A percentile compares a stretch with the other conserved stretches of the same genome.
Evolutionary conservation across 2,797 vertebrate species (phyloP).

Genomic region (Peromyscus aztecus): DNA sequence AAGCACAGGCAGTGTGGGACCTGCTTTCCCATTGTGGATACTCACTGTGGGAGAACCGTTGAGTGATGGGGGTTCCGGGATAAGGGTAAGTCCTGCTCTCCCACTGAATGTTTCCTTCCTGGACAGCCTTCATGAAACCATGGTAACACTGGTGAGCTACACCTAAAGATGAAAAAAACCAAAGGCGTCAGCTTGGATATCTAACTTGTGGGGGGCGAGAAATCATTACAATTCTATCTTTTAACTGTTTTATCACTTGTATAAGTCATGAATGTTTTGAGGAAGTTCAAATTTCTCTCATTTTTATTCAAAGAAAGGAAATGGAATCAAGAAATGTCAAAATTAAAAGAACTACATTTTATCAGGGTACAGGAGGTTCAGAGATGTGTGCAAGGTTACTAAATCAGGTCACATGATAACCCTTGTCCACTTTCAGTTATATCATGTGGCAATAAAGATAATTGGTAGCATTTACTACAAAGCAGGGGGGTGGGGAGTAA

Average conservation of each 20-base stretch:
- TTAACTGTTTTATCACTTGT: background rate
- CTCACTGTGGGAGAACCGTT: conserved; percentile 99
- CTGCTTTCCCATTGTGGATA: conserved; percentile 1
- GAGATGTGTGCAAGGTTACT: background rate
- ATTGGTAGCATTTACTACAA: background rate
- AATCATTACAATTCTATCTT: conserved; percentile 40
- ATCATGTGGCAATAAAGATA: background rate
- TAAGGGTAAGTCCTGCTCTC: conserved; percentile 99
- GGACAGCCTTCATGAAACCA: conserved; percentile 97
- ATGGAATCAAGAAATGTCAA: conserved; percentile 16
- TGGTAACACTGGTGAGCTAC: conserved; percentile 99
- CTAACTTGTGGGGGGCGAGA: background rate
- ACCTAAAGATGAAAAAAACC: conserved; percentile 87
- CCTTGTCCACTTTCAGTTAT: background rate
- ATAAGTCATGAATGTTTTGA: background rate
- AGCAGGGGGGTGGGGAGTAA: background rate
- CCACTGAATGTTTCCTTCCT: conserved; percentile 99
- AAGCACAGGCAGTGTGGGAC: background rate
- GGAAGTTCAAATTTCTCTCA: conserved; percentile 18
- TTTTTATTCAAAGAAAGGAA: conserved; percentile 61
- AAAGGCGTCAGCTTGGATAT: conserved; percentile 45
- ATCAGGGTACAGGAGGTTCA: background rate
- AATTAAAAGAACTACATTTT: conserved; percentile 40
- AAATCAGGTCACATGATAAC: background rate
- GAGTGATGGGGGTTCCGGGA: conserved; percentile 99